phyloP scores from a whole-genome alignment of 2,113 vertebrate species.

The Heterotilapia buettikoferi region DNA sequence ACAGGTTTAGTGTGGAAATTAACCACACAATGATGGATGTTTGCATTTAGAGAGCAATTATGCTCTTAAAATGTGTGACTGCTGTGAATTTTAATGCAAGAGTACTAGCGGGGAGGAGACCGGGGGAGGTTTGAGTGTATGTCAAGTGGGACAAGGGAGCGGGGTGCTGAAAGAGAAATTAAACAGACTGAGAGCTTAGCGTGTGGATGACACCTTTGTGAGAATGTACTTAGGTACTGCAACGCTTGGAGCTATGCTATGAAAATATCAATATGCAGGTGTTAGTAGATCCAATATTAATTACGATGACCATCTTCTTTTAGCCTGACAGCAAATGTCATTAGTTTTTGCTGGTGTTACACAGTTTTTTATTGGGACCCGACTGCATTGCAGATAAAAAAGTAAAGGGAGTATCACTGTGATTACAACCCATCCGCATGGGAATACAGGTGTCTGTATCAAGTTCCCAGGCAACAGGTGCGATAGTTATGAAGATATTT shows the following conservation, averaged over 20 bases:
- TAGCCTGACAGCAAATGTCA: too few relatives aligned
- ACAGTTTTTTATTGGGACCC: background rate
- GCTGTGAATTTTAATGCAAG: background rate
- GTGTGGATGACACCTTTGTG: background rate
- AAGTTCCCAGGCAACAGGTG: background rate
- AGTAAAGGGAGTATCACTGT: background rate
- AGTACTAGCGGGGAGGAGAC: background rate
- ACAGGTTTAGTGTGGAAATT: background rate
- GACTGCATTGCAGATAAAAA: fast-evolving
- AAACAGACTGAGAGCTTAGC: background rate
- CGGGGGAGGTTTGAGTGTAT: background rate
- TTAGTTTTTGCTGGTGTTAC: background rate
- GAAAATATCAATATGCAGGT: background rate
- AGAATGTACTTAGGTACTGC: background rate
- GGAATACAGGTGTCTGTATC: background rate
- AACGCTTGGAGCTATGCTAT: background rate
- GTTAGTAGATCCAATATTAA: background rate
- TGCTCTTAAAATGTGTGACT: conserved; percentile 39
- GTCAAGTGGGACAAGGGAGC: background rate
- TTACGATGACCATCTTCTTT: background rate
- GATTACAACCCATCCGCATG: background rate
- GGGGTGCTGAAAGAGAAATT: background rate
- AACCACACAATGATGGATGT: conserved; percentile 8
- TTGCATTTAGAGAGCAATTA: conserved; percentile 47
- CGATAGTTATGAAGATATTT: background rate